Base-by-base conservation (phyloP, 2,888 invertebrate species). In the Argyra leucocephala region DNA sequence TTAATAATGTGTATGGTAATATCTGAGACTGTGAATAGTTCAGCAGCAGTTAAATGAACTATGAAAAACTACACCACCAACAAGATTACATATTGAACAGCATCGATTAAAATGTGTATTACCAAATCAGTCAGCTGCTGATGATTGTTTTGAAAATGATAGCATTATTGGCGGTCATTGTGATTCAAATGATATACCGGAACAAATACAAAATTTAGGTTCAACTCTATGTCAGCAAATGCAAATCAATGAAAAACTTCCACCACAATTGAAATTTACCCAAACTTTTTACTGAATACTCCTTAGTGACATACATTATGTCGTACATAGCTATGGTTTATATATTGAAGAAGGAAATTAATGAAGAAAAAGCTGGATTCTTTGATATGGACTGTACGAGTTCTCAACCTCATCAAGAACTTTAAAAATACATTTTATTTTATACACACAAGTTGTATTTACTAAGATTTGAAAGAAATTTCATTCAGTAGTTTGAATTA, bases 1-100 rank as follows among this genome's bases (percentile, higher is more conserved):
- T 83, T 96, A 23, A 87, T 96, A 3, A 90, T 94, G 90, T 89
- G 90, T 48, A 85, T 90, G 70, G 84, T 87, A 57, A 81, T 87
- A 7, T 83, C 88, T 0, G 82, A 82, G n/a, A 84, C 84, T 65
- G 75, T 81, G 0, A 84, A 85, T n/a, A 81, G 84, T 1, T 73
- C 79, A 0, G 83, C 85, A 69, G 89, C 91, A 71, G 76, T 92
- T 9, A 75, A 84, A n/a, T 0, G 89, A 90, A 12, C 78, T 93
- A 65, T 91, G 92, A 91, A 90, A 89, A 80, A 81, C 82, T 12
- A 83, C 83, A 0, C 82, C 83, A 0, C 81, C 82, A 9, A 83
- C 82, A 72, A 83, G 74, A 62, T 66, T 68, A 4, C 73, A 84
- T 71, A 82, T 89, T 0, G 87, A 89, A 66, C 88, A 90, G 71